These are phyloP conservation scores for Axea sp. DNA, from an alignment of 2,888 invertebrate species.

Conservation along the genomic window DNA sequence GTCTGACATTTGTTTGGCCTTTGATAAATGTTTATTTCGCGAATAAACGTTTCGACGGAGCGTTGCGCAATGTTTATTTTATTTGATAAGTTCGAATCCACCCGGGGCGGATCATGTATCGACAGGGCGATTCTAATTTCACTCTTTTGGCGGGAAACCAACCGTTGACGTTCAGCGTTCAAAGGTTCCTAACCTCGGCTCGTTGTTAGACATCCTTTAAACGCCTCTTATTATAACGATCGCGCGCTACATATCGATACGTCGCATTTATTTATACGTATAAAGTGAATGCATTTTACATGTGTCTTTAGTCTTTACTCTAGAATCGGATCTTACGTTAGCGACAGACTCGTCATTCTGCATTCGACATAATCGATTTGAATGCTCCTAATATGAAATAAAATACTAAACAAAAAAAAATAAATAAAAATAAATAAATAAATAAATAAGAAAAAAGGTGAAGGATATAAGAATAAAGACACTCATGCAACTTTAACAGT, in stretches of 20 bases:
- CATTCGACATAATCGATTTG: slow-evolving; percentile 31
- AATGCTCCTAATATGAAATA: too few species aligned
- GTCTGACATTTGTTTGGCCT: too few species aligned
- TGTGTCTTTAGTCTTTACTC: slow-evolving; percentile 55
- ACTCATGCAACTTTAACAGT: not conserved
- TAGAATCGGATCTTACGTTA: slow-evolving; percentile 50
- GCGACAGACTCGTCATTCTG: slow-evolving; percentile 26
- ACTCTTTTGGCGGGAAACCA: too few species aligned
- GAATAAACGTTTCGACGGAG: too few species aligned
- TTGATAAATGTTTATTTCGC: too few species aligned
- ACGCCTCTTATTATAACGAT: slow-evolving; percentile 18
- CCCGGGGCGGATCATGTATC: too few species aligned
- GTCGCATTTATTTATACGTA: slow-evolving; percentile 48
- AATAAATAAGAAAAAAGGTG: slow-evolving; percentile 2
- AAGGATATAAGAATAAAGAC: slow-evolving; percentile 8
- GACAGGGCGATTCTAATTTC: too few species aligned
- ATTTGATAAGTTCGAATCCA: too few species aligned
- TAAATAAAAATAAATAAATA: not conserved
- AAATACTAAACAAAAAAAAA: too few species aligned
- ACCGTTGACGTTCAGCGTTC: too few species aligned
- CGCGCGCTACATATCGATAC: slow-evolving; percentile 24
- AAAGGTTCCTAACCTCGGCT: slow-evolving; percentile 33
- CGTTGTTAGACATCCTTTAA: slow-evolving; percentile 35
- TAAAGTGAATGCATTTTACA: slow-evolving; percentile 52
- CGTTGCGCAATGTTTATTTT: too few species aligned